Conservation (phyloP, 2,113 vertebrate genomes). For the Chloropsis cyanopogon region DNA sequence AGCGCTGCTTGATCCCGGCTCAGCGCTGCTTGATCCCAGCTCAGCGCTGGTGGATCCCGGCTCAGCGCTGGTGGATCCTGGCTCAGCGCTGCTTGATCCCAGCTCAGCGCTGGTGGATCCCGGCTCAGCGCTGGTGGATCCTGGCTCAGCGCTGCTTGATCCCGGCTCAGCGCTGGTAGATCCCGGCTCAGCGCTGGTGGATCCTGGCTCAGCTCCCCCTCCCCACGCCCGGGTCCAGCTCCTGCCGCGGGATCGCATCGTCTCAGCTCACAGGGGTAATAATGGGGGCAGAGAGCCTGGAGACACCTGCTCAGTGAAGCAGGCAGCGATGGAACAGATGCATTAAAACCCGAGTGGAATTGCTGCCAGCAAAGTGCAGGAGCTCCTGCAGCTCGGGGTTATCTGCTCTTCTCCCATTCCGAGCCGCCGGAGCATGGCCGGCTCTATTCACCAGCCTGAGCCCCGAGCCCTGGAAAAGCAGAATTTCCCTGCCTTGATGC, state of each 20-base stretch:
- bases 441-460: neutral
- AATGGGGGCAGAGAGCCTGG: neutral
- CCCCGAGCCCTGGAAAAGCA: neutral
- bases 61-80: too few species aligned
- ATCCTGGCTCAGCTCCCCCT: neutral
- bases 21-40: too few species aligned
- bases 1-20: too few species aligned
- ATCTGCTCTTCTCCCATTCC: neutral
- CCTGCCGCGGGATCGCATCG: neutral
- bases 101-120: too few species aligned
- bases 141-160: too few species aligned
- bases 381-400: neutral
- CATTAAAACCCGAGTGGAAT: neutral
- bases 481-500: neutral
- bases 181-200: neutral
- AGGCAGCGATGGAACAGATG: neutral
- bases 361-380: neutral
- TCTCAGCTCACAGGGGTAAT: neutral
- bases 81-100: too few species aligned
- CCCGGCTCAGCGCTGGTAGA: too few species aligned
- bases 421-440: neutral
- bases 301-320: neutral
- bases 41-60: too few species aligned
- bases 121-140: too few species aligned
- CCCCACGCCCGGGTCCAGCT: neutral